phyloP scores from a whole-genome alignment of 1,140 invertebrate species.

The Myzus persicae region DNA sequence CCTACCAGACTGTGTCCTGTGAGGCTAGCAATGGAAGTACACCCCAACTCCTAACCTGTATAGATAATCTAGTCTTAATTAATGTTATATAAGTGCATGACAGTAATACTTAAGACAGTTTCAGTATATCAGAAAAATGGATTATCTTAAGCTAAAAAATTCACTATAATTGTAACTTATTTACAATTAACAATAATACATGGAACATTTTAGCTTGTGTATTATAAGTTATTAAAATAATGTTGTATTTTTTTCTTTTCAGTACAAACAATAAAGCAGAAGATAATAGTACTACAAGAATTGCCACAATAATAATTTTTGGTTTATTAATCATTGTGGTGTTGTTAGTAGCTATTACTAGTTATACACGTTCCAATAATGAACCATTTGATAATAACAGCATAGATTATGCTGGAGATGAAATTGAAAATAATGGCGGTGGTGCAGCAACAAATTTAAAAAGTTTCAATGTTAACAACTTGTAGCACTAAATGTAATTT shows the following conservation, averaged over 20 bases:
- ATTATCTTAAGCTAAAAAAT: neutral
- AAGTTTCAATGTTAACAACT: neutral
- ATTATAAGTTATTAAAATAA: neutral
- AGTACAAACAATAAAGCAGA: neutral
- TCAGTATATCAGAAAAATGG: no score
- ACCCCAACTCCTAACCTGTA: no score
- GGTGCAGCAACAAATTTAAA: neutral
- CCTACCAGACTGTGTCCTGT: no score
- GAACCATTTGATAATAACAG: conserved; percentile 33
- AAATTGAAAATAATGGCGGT: neutral
- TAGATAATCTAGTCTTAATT: no score
- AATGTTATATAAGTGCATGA: no score
- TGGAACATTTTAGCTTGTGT: neutral
- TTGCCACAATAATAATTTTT: neutral
- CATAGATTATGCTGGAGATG: conserved; percentile 35
- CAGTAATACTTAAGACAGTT: no score
- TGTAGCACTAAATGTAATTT: neutral
- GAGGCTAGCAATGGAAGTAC: no score
- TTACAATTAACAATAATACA: no score
- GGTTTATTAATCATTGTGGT: neutral
- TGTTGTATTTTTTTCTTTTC: neutral
- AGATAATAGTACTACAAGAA: conserved; percentile 6
- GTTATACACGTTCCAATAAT: conserved; percentile 26
- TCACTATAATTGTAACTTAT: neutral
- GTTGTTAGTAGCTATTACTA: neutral